Conservation (phyloP, 1,140 invertebrate genomes). For the Brachionus manjavacas region DNA sequence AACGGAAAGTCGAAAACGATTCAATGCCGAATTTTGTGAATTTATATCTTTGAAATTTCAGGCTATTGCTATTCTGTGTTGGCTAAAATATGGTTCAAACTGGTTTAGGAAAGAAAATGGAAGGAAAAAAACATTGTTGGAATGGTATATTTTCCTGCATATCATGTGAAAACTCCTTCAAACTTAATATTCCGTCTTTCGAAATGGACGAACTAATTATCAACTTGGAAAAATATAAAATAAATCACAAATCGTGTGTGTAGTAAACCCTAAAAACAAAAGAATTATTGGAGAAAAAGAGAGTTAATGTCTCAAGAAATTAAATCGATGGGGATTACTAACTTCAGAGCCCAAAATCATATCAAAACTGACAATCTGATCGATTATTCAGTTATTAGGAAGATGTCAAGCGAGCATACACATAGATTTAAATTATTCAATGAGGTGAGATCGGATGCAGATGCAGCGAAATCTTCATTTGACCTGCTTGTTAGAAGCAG, state of each 20-base stretch:
- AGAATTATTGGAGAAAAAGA: conserved; percentile 20
- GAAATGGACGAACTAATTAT: not conserved
- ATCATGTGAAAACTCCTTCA: not conserved
- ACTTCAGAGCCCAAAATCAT: not conserved
- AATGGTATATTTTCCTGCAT: conserved; percentile 2
- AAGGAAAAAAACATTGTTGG: not conserved
- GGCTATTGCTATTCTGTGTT: not conserved
- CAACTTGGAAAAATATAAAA: not conserved
- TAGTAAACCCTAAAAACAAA: not conserved
- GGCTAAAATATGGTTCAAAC: not conserved
- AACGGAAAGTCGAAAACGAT: not conserved
- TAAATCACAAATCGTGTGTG: not conserved
- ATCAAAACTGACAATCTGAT: not conserved
- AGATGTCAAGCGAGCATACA: not conserved
- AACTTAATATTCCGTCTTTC: not conserved
- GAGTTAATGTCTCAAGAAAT: not conserved
- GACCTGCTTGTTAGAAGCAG: not conserved
- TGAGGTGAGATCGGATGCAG: not conserved
- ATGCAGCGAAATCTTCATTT: no score
- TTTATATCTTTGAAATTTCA: not conserved
- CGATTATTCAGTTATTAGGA: not conserved
- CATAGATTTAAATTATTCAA: not conserved
- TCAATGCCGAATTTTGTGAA: not conserved
- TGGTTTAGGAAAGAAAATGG: conserved; percentile 23
- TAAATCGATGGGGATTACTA: not conserved